A percentile compares a stretch with the other conserved stretches of the same genome.
Evolutionary conservation across 1,140 invertebrate genomes (phyloP).

Genomic region (Protaetia brevitarsis): DNA sequence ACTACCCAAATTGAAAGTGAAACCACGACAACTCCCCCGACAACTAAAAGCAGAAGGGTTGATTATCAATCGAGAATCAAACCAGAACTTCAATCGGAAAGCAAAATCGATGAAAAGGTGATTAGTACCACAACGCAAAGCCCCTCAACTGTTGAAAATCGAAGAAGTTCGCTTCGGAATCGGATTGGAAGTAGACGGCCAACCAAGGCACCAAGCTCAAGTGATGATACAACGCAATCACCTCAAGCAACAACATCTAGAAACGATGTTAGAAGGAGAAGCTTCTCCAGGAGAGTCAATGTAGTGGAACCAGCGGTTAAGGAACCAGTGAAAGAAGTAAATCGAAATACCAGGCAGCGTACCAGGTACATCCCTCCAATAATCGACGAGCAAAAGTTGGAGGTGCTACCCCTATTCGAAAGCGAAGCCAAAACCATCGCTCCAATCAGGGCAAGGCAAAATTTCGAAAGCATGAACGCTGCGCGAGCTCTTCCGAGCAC

Average conservation of each 20-base stretch:
- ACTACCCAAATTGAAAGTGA: not conserved
- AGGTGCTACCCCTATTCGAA: conserved; percentile 45
- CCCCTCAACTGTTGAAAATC: not conserved
- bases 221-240: not conserved
- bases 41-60: not conserved
- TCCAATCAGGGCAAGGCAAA: not conserved
- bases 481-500: not conserved
- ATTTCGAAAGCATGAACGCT: not conserved
- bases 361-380: conserved; percentile 31
- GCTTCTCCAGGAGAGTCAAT: not conserved
- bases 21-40: not conserved
- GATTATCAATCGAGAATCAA: not conserved
- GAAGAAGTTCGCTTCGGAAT: not conserved
- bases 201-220: not conserved
- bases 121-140: not conserved
- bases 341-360: conserved; percentile 19
- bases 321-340: not conserved
- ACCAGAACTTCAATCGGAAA: not conserved
- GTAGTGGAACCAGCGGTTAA: not conserved
- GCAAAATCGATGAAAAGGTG: not conserved
- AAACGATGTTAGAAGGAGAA: not conserved
- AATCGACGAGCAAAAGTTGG: conserved; percentile 41
- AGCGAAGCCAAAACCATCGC: conserved; percentile 35
- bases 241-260: not conserved
- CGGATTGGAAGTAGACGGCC: not conserved